Conservation (phyloP, 2,113 vertebrate genomes). For the Toxotes jaculatrix region DNA sequence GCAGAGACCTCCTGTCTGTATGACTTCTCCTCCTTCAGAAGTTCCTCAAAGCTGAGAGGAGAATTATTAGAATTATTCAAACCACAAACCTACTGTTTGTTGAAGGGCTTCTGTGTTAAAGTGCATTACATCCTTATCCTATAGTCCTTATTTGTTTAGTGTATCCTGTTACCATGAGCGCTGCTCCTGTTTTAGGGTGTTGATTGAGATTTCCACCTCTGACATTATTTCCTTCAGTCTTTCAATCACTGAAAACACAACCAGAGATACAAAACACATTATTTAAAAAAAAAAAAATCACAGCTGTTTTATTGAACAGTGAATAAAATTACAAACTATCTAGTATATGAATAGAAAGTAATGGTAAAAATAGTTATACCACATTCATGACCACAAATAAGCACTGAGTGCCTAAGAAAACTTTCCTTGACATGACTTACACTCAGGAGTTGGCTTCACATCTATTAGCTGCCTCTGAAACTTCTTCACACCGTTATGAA, state of each 20-base stretch:
- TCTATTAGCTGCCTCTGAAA: slow-evolving; percentile 89
- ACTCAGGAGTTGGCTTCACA: slow-evolving; percentile 87
- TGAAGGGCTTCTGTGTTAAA: background rate
- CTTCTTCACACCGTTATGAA: slow-evolving; percentile 86
- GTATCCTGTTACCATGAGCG: slow-evolving; percentile 83
- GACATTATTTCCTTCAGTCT: slow-evolving; percentile 92
- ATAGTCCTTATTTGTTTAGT: background rate
- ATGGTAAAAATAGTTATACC: background rate
- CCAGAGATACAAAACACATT: slow-evolving; percentile 41
- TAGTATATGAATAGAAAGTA: background rate
- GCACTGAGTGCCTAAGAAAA: background rate
- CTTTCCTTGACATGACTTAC: slow-evolving; percentile 81
- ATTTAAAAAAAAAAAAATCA: background rate
- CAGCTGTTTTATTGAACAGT: background rate
- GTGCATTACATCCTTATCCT: background rate
- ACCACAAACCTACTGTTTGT: background rate
- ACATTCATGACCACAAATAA: background rate
- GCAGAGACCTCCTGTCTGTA: slow-evolving; percentile 86
- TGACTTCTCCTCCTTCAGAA: slow-evolving; percentile 89
- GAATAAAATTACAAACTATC: too few species aligned
- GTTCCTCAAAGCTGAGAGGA: slow-evolving; percentile 88
- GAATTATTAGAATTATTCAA: background rate
- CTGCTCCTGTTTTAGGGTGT: slow-evolving; percentile 89
- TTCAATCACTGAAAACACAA: slow-evolving; percentile 86
- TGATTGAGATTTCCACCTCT: slow-evolving; percentile 91